These are phyloP conservation scores for Struthio camelus DNA, from an alignment of 2,113 vertebrate species.

Conservation along the genomic window DNA sequence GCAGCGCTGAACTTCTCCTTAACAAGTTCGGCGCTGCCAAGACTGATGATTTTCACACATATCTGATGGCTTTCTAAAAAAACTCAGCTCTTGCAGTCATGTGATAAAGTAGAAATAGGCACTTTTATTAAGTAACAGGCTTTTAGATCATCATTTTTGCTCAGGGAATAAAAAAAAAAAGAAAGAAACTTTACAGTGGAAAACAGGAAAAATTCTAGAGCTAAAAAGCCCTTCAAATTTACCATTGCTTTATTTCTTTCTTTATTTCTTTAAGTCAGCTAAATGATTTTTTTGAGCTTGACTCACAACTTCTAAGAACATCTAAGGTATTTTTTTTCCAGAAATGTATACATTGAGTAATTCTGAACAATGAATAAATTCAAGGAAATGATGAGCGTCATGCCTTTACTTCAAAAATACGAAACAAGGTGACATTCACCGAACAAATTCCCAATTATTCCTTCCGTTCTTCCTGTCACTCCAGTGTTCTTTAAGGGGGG, in stretches of 20 bases:
- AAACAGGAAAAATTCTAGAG: background rate
- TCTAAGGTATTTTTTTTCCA: background rate
- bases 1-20: background rate
- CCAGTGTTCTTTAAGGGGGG: background rate
- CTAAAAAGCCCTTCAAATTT: background rate
- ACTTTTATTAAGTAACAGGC: background rate
- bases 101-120: background rate
- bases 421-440: background rate
- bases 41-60: slow-evolving; percentile 18
- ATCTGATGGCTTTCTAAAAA: slow-evolving; percentile 28
- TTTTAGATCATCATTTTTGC: background rate
- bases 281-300: background rate
- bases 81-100: background rate
- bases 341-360: background rate
- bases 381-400: background rate
- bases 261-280: background rate
- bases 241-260: background rate
- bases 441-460: slow-evolving; percentile 10
- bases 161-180: background rate
- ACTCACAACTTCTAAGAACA: background rate
- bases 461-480: background rate
- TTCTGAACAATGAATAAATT: slow-evolving; percentile 11
- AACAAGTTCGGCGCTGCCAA: background rate
- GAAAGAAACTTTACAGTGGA: background rate
- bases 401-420: background rate